These are phyloP conservation scores for Rhopilema esculentum DNA, from an alignment of 30 jellyfish, hydroid and myxozoan genomes.

Conservation along the genomic window DNA sequence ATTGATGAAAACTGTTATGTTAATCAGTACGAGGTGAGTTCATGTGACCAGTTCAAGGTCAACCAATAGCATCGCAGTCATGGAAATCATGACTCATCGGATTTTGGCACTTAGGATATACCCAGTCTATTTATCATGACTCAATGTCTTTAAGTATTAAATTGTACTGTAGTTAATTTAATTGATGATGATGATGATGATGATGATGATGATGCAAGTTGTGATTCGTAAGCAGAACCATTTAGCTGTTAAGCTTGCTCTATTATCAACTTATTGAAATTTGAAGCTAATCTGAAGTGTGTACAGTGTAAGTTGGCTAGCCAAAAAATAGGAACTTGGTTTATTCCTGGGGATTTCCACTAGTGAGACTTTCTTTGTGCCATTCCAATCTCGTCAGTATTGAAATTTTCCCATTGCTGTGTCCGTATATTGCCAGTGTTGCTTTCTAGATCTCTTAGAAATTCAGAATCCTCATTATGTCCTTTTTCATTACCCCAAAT, in stretches of 20 bases:
- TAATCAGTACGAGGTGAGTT: too few relatives aligned
- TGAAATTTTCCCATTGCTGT: constrained; percentile 11
- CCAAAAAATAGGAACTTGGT: constrained; percentile 49
- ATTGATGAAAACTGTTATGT: too few relatives aligned
- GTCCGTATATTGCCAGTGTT: not conserved
- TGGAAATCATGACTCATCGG: too few relatives aligned
- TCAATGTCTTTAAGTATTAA: too few relatives aligned
- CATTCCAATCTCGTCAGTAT: not conserved
- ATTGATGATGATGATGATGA: too few relatives aligned
- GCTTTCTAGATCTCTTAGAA: not conserved
- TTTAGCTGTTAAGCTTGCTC: constrained; percentile 20
- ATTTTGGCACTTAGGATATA: too few relatives aligned
- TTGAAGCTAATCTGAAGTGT: constrained; percentile 4
- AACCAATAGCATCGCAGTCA: too few relatives aligned
- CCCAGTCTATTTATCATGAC: too few relatives aligned
- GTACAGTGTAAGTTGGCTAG: not conserved
- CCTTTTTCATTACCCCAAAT: not conserved
- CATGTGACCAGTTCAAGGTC: too few relatives aligned
- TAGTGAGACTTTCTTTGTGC: constrained; percentile 18
- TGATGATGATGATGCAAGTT: too few relatives aligned
- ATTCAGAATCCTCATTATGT: not conserved
- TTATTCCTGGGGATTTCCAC: constrained; percentile 58
- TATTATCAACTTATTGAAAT: not conserved
- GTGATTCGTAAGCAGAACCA: constrained; percentile 9
- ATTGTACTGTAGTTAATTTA: too few relatives aligned